Evolutionary conservation across 2,797 vertebrate genomes (phyloP), one percentile per base, ranked within the genome.

Genomic region (Coluber constrictor): DNA sequence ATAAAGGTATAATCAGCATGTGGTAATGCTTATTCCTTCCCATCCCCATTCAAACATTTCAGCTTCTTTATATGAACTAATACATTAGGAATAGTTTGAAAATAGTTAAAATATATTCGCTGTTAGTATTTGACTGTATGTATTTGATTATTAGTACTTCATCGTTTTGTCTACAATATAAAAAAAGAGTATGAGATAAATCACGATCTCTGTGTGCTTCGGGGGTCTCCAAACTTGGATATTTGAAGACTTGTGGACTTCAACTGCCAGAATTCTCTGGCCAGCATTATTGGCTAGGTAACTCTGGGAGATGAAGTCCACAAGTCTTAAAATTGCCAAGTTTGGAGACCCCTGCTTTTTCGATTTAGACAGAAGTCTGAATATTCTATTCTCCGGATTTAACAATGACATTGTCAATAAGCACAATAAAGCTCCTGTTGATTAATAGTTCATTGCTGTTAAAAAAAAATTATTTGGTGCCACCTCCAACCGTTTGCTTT

Each of bases 41-140:
- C 29, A 79, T 54, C 47, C 56, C 90, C 93, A 93, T 95, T 92
- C 90, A 61, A 88, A 92, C 56, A 55, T 47, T 87, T 56, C 11
- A 92, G 51, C n/a, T 37, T 51, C 83, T 61, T n/a, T 27, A 32
- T 61, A 74, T 59, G 9, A 16, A 51, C 29, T 63, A 43, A 32
- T 54, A 54, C 12, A 89, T 83, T 61, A 10, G 47, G 47, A 29
- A 86, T 63, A 32, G 12, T 61, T 10, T 70, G 57, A 12, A 29
- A 91, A 83, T 27, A 55, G 29, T 32, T 32, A 89, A 43, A 59
- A 37, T 54, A 12, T 61, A 12, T 83, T 60, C 4, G 2, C 6
- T 43, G n/a, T 55, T 54, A 54, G 3, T 54, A 79, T 43, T 13
- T 79, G 12, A 60, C 56, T 60, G 51, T 83, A 47, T 54, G 3